phyloP scores from a whole-genome alignment of 2,797 vertebrate genomes.

The Acanthopagrus latus region DNA sequence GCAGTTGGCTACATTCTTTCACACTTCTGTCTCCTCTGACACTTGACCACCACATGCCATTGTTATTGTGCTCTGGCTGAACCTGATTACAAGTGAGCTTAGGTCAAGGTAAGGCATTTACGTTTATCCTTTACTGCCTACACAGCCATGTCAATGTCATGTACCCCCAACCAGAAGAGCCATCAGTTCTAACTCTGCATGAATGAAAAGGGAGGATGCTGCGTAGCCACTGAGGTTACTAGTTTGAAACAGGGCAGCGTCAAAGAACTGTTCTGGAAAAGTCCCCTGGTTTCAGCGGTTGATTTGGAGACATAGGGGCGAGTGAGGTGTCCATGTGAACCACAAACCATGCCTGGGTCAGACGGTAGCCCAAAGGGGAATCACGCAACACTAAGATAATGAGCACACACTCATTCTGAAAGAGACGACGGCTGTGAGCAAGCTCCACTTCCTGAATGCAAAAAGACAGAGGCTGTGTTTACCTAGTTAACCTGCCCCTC shows the following conservation, averaged over 20 bases:
- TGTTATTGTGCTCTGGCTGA: slow-evolving; percentile 67
- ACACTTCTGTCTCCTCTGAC: slow-evolving; percentile 44
- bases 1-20: slow-evolving; percentile 49
- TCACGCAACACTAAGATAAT: slow-evolving; percentile 80
- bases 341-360: slow-evolving; percentile 74
- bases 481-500: slow-evolving; percentile 50
- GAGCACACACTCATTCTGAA: slow-evolving; percentile 84
- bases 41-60: slow-evolving; percentile 65
- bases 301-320: slow-evolving; percentile 79
- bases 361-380: slow-evolving; percentile 79
- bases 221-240: slow-evolving; percentile 35
- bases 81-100: slow-evolving; percentile 57
- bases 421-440: slow-evolving; percentile 73
- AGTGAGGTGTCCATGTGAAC: slow-evolving; percentile 72
- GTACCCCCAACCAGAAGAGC: slow-evolving; percentile 16
- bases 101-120: slow-evolving; percentile 44
- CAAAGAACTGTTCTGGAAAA: slow-evolving; percentile 84
- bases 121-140: slow-evolving; percentile 1
- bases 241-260: slow-evolving; percentile 27
- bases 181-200: slow-evolving; percentile 7
- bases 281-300: slow-evolving; percentile 84
- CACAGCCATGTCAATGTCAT: slow-evolving; percentile 9
- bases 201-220: slow-evolving; percentile 39
- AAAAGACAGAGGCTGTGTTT: slow-evolving; percentile 64
- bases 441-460: slow-evolving; percentile 80